Evolutionary conservation across 2,888 invertebrate genomes (phyloP).

Genomic region (Embidobia sp.): DNA sequence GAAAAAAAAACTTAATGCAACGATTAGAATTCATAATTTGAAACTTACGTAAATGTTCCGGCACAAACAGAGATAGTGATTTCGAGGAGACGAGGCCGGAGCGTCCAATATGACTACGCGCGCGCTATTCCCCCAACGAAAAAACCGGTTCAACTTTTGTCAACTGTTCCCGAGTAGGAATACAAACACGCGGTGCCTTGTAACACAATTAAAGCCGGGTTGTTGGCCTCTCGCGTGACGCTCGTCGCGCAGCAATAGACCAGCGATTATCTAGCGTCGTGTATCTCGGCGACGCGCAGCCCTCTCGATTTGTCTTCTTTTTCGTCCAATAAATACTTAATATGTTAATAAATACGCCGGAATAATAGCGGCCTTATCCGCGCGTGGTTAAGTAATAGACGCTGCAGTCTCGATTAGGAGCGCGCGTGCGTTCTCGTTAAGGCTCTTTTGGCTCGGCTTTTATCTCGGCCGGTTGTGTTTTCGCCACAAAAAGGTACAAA

Average conservation of each 20-base stretch:
- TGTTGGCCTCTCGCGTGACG: constrained; percentile 63
- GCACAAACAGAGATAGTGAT: no score
- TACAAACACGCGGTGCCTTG: constrained; percentile 53
- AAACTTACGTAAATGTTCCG: neutral
- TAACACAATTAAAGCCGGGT: constrained; percentile 61
- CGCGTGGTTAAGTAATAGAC: constrained; percentile 37
- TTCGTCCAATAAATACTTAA: constrained; percentile 49
- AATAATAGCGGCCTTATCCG: constrained; percentile 34
- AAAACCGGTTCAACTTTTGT: constrained; percentile 58
- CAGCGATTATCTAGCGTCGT: constrained; percentile 48
- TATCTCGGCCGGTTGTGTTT: neutral
- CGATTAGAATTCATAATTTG: no score
- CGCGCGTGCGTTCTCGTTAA: constrained; percentile 21
- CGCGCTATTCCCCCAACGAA: constrained; percentile 28
- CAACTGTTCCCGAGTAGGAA: constrained; percentile 45
- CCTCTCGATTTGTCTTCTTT: constrained; percentile 36
- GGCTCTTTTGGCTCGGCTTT: no score
- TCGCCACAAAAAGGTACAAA: neutral
- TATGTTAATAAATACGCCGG: constrained; percentile 50
- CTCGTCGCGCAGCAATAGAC: constrained; percentile 43
- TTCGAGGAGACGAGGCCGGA: no score
- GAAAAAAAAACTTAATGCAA: no score
- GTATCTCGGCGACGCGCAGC: constrained; percentile 39
- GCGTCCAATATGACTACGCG: no score
- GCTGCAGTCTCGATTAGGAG: constrained; percentile 20